Percentiles rank a stretch among this genome's conserved stretches.
Conservation (phyloP, 1,140 invertebrate genomes). For the Rhyzopertha dominica region DNA sequence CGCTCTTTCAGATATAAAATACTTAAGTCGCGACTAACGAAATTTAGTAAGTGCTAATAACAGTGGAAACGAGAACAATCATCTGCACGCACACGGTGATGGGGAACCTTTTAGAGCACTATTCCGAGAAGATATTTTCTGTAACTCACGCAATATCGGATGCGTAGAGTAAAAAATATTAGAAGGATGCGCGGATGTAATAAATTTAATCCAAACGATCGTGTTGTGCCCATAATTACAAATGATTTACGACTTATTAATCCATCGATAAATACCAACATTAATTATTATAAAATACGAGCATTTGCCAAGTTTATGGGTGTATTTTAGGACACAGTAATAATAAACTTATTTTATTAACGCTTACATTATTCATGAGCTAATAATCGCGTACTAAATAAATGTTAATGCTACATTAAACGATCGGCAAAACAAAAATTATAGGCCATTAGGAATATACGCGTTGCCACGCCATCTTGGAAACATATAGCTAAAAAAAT, state of each 20-base stretch:
- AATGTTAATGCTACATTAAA: background rate
- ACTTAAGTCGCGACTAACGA: too few species aligned
- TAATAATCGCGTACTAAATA: constrained; percentile 1
- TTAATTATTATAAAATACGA: constrained; percentile 34
- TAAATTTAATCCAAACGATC: too few species aligned
- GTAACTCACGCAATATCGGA: too few species aligned
- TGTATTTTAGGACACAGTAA: constrained; percentile 32
- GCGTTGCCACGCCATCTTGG: background rate
- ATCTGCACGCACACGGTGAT: too few species aligned
- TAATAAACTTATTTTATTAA: constrained; percentile 33
- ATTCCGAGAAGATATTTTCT: too few species aligned
- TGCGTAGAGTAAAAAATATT: too few species aligned
- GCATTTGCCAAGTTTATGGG: constrained; percentile 31
- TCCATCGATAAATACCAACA: constrained; percentile 29
- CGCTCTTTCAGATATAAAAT: too few species aligned
- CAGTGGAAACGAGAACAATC: too few species aligned
- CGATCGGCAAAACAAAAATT: background rate
- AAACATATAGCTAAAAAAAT: background rate
- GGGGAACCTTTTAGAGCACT: too few species aligned
- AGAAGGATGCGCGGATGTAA: too few species aligned
- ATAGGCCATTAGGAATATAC: background rate
- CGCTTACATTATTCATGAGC: constrained; percentile 17
- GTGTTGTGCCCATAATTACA: constrained; percentile 22
- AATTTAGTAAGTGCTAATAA: too few species aligned
- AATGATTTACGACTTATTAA: constrained; percentile 31